phyloP scores from a whole-genome alignment of 1,140 invertebrate genomes.

The Dreissena polymorpha region DNA sequence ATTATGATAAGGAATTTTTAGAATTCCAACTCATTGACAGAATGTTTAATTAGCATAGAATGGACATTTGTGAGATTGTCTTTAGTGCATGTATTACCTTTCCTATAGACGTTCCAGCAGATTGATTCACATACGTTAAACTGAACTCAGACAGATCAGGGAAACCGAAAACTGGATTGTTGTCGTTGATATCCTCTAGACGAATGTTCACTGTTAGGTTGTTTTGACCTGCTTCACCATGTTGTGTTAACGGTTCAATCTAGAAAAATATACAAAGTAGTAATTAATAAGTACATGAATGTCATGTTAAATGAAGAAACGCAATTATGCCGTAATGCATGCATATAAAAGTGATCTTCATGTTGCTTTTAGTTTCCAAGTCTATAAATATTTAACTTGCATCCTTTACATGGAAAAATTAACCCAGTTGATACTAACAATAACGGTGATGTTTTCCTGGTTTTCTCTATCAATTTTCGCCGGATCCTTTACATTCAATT shows the following conservation, averaged over 20 bases:
- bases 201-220: neutral
- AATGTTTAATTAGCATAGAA: neutral
- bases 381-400: too few species aligned
- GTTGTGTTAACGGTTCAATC: neutral
- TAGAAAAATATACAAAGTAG: too few species aligned
- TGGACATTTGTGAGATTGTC: neutral
- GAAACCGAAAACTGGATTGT: neutral
- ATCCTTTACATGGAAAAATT: too few species aligned
- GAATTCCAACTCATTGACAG: too few species aligned
- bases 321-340: too few species aligned
- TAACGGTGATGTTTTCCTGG: neutral
- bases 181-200: conserved; percentile 23
- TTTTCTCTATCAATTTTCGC: neutral
- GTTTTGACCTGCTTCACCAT: neutral
- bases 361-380: too few species aligned
- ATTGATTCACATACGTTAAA: neutral
- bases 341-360: too few species aligned
- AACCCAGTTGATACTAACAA: too few species aligned
- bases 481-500: neutral
- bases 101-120: neutral
- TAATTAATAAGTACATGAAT: too few species aligned
- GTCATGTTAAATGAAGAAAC: too few species aligned
- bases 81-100: neutral
- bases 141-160: neutral
- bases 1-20: too few species aligned